Percentiles rank a stretch among this genome's conserved stretches.
phyloP scores from a whole-genome alignment of 23 tunicate genomes.

The Trididemnum nubilum region DNA sequence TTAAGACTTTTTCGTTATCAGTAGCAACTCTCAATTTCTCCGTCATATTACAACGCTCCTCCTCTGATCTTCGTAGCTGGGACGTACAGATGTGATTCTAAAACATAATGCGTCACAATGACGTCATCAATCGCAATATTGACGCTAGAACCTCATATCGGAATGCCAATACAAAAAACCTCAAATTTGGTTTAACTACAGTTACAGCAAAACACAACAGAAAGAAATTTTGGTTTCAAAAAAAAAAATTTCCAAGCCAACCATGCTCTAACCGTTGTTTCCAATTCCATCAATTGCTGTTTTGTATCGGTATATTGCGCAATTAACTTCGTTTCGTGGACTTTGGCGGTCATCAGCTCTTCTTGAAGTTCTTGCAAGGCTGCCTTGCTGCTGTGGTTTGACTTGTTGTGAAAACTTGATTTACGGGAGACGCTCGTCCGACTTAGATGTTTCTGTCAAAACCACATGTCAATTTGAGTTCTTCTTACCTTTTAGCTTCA shows the following conservation, averaged over 20 bases:
- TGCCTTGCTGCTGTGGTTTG: constrained; percentile 57
- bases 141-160: too few species aligned
- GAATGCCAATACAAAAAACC: too few species aligned
- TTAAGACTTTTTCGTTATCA: constrained; percentile 50
- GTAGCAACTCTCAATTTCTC: constrained; percentile 28
- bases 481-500: not conserved
- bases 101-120: too few species aligned
- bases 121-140: too few species aligned
- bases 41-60: constrained; percentile 51
- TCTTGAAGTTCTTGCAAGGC: constrained; percentile 82
- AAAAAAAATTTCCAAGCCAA: too few species aligned
- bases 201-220: too few species aligned
- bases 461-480: not conserved
- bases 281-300: constrained; percentile 69
- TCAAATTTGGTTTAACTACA: too few species aligned
- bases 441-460: constrained; percentile 60
- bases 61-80: constrained; percentile 74
- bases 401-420: constrained; percentile 6
- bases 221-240: too few species aligned
- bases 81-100: constrained; percentile 76
- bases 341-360: constrained; percentile 50
- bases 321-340: constrained; percentile 58
- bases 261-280: constrained; percentile 52
- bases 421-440: constrained; percentile 42
- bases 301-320: constrained; percentile 42